Evolutionary conservation across 2,113 vertebrate genomes (phyloP), one percentile per base, ranked within the genome.

Genomic region (Monarcha castaneiventris): DNA sequence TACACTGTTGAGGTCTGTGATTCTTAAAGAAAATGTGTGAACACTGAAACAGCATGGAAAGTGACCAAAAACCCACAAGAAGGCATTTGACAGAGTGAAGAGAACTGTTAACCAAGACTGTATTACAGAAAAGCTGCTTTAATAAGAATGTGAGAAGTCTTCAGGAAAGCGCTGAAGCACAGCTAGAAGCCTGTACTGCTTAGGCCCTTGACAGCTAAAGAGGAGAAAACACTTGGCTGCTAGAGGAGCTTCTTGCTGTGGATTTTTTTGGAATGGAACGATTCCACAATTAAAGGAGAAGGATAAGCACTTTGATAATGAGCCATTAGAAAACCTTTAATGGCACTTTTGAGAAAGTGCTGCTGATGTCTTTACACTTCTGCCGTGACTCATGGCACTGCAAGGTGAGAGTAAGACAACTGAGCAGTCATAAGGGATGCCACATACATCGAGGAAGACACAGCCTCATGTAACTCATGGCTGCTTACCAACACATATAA

Each of bases 201-300:
- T 43, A 87, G 69, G 76, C 48, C 27, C 81, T 94, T 84, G 61
- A 91, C 44, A 91, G 49, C 39, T 68, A 52, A 91, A 95, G 61
- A 78, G 46, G 73, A 82, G 87, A 90, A 94, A 94, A 95, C 81
- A 89, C n/a, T 93, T 61, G 69, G 41, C 52, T n/a, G 22, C 66
- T 76, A 56, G n/a, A 93, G 41, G 10, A 83, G 87, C n/a, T 44
- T 91, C 58, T 85, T 64, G 26, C 46, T 93, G 78, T 41, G 54
- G 20, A 26, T 43, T 86, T 87, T 87, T 93, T 90, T 75, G 10
- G 35, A 85, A 83, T 14, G 18, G 22, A 75, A 49, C 4, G 9
- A 68, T 91, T 91, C 29, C 25, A 73, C 58, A 93, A 49, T 87
- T 94, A 90, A 87, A 93, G 12, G 13, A 73, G 61, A 44, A 0